phyloP scores from a whole-genome alignment of 2,113 vertebrate genomes.

The Indicator indicator region DNA sequence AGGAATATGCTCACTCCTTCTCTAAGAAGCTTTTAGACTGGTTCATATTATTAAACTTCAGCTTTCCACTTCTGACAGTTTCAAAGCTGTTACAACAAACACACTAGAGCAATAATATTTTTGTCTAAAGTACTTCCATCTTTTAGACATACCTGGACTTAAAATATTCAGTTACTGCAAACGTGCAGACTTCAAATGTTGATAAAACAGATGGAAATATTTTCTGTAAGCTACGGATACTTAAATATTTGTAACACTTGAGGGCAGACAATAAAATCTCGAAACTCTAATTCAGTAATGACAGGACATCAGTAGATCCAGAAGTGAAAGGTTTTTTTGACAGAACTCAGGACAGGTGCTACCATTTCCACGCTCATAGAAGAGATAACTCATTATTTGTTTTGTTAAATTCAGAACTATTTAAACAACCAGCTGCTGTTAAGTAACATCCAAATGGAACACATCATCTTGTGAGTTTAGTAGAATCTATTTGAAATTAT shows the following conservation, averaged over 20 bases:
- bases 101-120: neutral
- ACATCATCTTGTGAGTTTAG: neutral
- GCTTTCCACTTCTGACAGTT: neutral
- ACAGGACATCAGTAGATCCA: neutral
- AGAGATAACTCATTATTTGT: neutral
- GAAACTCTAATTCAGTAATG: neutral
- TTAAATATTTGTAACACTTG: neutral
- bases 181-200: neutral
- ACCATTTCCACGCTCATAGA: neutral
- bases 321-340: neutral
- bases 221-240: neutral
- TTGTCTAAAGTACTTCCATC: neutral
- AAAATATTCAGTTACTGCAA: neutral
- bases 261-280: neutral
- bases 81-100: neutral
- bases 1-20: neutral
- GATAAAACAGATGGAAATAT: neutral
- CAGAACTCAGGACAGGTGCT: neutral
- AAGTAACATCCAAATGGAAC: neutral
- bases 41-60: neutral
- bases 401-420: neutral
- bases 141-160: neutral
- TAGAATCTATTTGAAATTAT: neutral
- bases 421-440: neutral
- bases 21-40: neutral